Base-by-base conservation (phyloP, 2,888 invertebrate genomes). In the Cactoblastis cactorum region DNA sequence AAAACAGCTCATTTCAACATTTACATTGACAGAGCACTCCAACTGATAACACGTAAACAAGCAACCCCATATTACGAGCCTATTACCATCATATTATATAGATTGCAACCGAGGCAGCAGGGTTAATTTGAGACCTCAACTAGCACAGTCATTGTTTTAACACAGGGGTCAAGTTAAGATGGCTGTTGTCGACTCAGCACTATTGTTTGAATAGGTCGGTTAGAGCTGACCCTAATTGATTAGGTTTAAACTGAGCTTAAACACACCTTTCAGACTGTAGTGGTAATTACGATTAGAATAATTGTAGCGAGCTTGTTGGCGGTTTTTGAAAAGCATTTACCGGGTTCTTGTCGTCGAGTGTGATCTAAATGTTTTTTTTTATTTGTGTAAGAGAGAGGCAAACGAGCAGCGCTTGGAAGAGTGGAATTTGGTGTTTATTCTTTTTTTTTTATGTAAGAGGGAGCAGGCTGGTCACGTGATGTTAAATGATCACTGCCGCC, bases 161-260 rank as follows among this genome's bases (percentile, higher is more conserved):
- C 37, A 50, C 50, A 50, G 35, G 38, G 56, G 58, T 58, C 58
- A 51, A 6, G 3, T 12, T 43, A 48, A 24, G 47, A 45, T 55
- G 55, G 58, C 39, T 46, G 49, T 55, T 52, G 56, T 49, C 52
- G 50, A 58, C 53, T 58, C 58, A 58, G 58, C 58, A 52, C 43
- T 50, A 54, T 58, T 58, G 58, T 58, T 58, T 58, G 58, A 45
- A 56, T 58, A 58, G 58, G 58, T 58, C 58, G 58, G 53, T 51
- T 48, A 48, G 51, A 70, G 73, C 70, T 76, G 80, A 83, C 81
- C 83, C 56, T 73, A 74, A 75, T 77, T 71, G 74, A 76, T 80
- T 76, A 72, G 71, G 65, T 62, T 70, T 69, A 68, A 56, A 55
- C 49, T 41, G 41, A 55, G 59, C 58, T 65, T 49, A 32, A 49